phyloP scores from a whole-genome alignment of 1,140 invertebrate genomes.

The Oreohelix idahoensis region DNA sequence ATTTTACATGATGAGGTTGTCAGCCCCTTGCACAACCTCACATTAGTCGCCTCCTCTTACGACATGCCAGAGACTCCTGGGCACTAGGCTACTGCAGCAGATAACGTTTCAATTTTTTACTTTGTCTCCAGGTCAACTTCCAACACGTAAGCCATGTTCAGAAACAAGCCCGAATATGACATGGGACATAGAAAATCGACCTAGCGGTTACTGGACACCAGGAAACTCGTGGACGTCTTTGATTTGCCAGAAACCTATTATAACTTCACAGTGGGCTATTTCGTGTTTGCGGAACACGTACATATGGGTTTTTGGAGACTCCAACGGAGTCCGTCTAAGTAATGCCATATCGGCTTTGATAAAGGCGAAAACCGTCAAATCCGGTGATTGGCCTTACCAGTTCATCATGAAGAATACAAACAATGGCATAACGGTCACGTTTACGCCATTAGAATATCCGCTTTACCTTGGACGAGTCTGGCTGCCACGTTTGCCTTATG shows the following conservation, averaged over 20 bases:
- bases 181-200: not conserved
- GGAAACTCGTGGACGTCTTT: not conserved
- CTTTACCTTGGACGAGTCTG: not conserved
- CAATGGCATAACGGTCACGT: not conserved
- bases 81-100: too few relatives aligned
- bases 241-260: not conserved
- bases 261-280: not conserved
- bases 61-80: too few relatives aligned
- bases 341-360: not conserved
- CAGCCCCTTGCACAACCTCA: too few relatives aligned
- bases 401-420: too few relatives aligned
- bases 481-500: not conserved
- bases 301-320: conserved; percentile 11
- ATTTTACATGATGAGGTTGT: too few relatives aligned
- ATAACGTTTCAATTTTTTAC: too few relatives aligned
- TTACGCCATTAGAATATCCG: conserved; percentile 14
- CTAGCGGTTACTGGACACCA: not conserved
- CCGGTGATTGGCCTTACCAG: not conserved
- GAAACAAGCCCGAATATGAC: not conserved
- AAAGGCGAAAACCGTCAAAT: not conserved
- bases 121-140: not conserved
- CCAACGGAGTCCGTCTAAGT: not conserved
- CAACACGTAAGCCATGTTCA: not conserved
- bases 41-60: too few relatives aligned
- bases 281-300: not conserved